These are phyloP conservation scores for Empidonax traillii DNA, from an alignment of 2,113 vertebrate species.

Conservation along the genomic window DNA sequence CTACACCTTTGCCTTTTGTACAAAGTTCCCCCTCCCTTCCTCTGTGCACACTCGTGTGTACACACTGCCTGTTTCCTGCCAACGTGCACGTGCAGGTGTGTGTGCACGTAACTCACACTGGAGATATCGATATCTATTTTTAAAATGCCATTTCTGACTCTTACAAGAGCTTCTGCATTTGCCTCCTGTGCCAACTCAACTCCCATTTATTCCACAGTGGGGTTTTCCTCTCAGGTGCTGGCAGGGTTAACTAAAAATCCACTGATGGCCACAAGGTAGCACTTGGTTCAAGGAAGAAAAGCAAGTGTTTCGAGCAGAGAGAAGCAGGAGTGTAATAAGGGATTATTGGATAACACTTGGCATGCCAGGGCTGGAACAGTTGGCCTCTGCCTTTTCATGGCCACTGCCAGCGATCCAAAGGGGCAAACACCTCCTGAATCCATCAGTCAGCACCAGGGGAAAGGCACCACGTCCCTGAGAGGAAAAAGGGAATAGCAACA, in stretches of 20 bases:
- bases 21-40: conserved; percentile 12
- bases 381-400: not conserved
- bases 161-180: not conserved
- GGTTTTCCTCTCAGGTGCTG: not conserved
- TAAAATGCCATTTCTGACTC: not conserved
- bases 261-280: conserved; percentile 35
- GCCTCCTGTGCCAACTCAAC: not conserved
- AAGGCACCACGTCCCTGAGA: not conserved
- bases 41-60: not conserved
- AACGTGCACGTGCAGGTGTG: not conserved
- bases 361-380: not conserved
- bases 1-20: conserved; percentile 66
- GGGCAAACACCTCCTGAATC: not conserved
- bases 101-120: not conserved
- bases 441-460: fast-evolving
- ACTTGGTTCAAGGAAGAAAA: conserved; percentile 40
- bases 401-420: not conserved
- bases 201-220: not conserved
- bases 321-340: not conserved
- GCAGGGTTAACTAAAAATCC: conserved; percentile 29
- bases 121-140: not conserved
- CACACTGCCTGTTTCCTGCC: not conserved
- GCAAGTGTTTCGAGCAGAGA: not conserved
- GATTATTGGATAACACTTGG: not conserved
- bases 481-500: not conserved